Evolutionary conservation across 2,888 invertebrate species (phyloP).

Genomic region (Andrena flavipes): DNA sequence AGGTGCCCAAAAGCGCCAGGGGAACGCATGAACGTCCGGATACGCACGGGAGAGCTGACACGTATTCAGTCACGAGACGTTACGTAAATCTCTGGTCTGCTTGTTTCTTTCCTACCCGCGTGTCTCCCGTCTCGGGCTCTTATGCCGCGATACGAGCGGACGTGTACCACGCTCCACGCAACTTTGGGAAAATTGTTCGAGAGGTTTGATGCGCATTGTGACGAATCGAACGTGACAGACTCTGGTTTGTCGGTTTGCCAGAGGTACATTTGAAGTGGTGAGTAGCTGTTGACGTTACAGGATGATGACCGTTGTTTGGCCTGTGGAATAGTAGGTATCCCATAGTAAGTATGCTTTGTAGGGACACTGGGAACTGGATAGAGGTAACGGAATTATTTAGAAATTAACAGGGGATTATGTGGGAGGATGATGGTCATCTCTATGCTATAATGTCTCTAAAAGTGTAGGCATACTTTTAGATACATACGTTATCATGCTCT

Average conservation of each 20-base stretch:
- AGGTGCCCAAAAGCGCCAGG: constrained; percentile 75
- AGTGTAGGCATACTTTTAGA: too few species aligned
- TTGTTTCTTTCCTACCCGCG: constrained; percentile 42
- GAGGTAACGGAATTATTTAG: too few species aligned
- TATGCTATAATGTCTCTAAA: too few species aligned
- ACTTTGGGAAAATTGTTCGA: constrained; percentile 41
- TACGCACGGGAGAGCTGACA: constrained; percentile 65
- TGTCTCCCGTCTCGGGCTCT: constrained; percentile 33
- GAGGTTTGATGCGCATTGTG: constrained; percentile 38
- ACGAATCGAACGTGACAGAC: constrained; percentile 43
- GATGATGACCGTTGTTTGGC: background rate
- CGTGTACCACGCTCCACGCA: background rate
- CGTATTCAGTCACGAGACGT: constrained; percentile 75
- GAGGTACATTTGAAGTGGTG: background rate
- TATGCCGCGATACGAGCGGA: background rate
- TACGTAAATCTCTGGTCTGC: constrained; percentile 74
- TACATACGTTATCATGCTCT: too few species aligned
- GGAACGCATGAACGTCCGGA: constrained; percentile 65
- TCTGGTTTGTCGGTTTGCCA: background rate
- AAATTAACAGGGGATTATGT: too few species aligned
- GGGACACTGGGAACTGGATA: too few species aligned
- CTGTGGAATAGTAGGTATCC: background rate
- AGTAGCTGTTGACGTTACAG: background rate
- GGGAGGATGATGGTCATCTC: too few species aligned
- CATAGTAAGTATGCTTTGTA: too few species aligned